Evolutionary conservation across 2,113 vertebrate species (phyloP).

Genomic region (Tragelaphus strepsiceros): DNA sequence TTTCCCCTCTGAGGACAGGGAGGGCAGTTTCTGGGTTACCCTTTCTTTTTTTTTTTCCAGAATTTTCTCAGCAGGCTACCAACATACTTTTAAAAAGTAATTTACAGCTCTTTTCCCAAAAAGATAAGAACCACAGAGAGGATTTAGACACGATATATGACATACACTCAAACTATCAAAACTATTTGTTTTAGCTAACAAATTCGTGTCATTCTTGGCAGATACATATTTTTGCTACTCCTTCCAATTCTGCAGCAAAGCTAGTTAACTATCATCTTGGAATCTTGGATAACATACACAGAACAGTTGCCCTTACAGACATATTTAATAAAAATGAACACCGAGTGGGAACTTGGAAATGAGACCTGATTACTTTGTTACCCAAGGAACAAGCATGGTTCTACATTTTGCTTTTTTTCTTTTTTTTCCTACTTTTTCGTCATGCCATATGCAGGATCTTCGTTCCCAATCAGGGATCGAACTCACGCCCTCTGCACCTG

Average conservation of each 20-base stretch:
- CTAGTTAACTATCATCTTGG: constrained; percentile 76
- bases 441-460: neutral
- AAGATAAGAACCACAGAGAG: constrained; percentile 56
- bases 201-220: constrained; percentile 78
- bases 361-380: constrained; percentile 76
- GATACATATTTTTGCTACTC: constrained; percentile 78
- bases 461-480: neutral
- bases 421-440: neutral
- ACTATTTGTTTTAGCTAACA: constrained; percentile 75
- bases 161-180: constrained; percentile 64
- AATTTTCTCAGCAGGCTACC: constrained; percentile 46
- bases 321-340: constrained; percentile 83
- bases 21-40: constrained; percentile 31
- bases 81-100: constrained; percentile 55
- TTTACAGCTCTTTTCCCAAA: neutral
- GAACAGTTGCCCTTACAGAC: constrained; percentile 75
- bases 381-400: constrained; percentile 63
- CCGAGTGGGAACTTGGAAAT: constrained; percentile 75
- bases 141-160: constrained; percentile 59
- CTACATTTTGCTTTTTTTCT: constrained; percentile 47
- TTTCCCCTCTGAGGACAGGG: neutral
- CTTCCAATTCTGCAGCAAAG: constrained; percentile 79
- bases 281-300: constrained; percentile 72
- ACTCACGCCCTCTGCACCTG: neutral
- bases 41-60: neutral